phyloP scores from a whole-genome alignment of 1,140 invertebrate genomes.

The Anastatus disparis region DNA sequence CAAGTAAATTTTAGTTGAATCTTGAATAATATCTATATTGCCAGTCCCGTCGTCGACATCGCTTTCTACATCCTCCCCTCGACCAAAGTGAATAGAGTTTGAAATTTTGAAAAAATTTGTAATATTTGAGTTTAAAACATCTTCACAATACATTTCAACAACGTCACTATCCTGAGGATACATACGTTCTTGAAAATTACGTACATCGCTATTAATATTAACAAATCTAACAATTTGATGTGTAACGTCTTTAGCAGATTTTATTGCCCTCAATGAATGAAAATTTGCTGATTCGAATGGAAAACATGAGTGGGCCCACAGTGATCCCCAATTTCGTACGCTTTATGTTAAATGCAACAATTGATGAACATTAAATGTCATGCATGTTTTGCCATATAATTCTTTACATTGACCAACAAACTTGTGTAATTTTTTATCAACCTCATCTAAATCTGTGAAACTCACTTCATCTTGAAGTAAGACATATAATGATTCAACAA shows the following conservation, averaged over 20 bases:
- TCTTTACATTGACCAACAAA: background rate
- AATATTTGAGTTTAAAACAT: too few species aligned
- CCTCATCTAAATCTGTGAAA: background rate
- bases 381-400: background rate
- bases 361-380: background rate
- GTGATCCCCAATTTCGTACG: constrained; percentile 1
- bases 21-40: too few species aligned
- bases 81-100: too few species aligned
- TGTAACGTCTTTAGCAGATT: background rate
- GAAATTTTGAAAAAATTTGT: too few species aligned
- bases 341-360: constrained; percentile 9
- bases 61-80: too few species aligned
- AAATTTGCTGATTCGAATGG: background rate
- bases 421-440: background rate
- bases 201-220: background rate
- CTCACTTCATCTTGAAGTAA: background rate
- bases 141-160: too few species aligned
- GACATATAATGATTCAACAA: background rate
- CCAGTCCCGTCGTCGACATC: too few species aligned
- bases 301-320: background rate
- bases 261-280: background rate
- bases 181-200: too few species aligned
- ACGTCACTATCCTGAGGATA: too few species aligned
- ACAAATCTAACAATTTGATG: too few species aligned
- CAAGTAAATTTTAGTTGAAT: too few species aligned